A percentile compares a stretch with the other conserved stretches of the same genome.
Conservation (phyloP, 2,797 vertebrate species). For the Sebastes cheni region DNA sequence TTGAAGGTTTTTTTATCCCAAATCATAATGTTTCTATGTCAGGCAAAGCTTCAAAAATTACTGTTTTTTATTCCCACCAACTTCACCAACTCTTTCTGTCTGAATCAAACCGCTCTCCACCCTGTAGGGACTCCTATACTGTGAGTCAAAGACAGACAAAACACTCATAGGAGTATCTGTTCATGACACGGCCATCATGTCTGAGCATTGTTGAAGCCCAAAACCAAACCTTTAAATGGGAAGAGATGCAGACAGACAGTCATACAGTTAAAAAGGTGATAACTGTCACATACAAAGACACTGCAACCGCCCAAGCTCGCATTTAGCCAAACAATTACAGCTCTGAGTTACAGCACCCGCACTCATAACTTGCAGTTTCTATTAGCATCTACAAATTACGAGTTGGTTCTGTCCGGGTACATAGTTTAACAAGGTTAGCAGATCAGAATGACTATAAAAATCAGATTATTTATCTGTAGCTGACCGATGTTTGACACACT, state of each 20-base stretch:
- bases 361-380: conserved; percentile 45
- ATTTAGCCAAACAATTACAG: conserved; percentile 26
- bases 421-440: background rate
- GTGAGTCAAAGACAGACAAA: conserved; percentile 58
- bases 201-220: conserved; percentile 25
- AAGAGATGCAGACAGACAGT: conserved; percentile 62
- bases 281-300: conserved; percentile 38
- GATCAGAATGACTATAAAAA: background rate
- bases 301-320: conserved; percentile 8
- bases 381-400: conserved; percentile 27
- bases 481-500: background rate
- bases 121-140: conserved; percentile 22
- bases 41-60: conserved; percentile 30
- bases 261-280: conserved; percentile 52
- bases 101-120: conserved; percentile 62
- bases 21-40: conserved; percentile 20
- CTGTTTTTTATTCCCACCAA: background rate
- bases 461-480: background rate
- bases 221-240: conserved; percentile 44
- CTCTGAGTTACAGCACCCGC: conserved; percentile 11
- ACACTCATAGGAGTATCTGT: conserved; percentile 60
- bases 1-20: conserved; percentile 19
- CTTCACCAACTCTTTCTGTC: conserved; percentile 33
- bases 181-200: conserved; percentile 42
- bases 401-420: background rate